Conservation (phyloP, 2,888 invertebrate genomes). For the Acanthococcus lagerstroemiae region DNA sequence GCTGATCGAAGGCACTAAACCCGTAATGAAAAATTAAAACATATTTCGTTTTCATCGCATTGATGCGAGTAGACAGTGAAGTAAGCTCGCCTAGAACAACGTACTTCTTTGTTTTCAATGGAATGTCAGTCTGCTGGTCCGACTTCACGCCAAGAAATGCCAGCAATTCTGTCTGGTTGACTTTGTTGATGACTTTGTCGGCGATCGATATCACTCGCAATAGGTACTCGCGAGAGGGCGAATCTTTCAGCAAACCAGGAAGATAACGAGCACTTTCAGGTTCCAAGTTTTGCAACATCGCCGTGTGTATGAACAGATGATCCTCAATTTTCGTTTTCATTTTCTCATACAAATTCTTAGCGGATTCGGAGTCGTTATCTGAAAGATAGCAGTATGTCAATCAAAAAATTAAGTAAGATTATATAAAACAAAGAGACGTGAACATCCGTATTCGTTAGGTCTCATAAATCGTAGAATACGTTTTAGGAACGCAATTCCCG, state of each 20-base stretch:
- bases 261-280: constrained; percentile 40
- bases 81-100: constrained; percentile 32
- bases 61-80: not conserved
- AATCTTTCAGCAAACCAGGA: constrained; percentile 33
- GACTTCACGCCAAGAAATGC: constrained; percentile 75
- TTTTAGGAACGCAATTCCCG: too few species aligned
- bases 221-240: constrained; percentile 9
- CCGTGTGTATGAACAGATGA: constrained; percentile 64
- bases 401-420: too few species aligned
- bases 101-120: constrained; percentile 71
- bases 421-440: too few species aligned
- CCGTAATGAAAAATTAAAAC: not conserved
- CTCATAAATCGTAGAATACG: too few species aligned
- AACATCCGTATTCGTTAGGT: too few species aligned
- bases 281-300: constrained; percentile 70
- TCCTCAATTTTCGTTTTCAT: constrained; percentile 59
- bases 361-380: constrained; percentile 52
- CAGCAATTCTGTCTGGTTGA: constrained; percentile 68
- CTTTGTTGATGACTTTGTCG: constrained; percentile 56
- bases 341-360: constrained; percentile 64
- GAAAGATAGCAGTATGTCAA: constrained; percentile 33
- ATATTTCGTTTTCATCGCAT: not conserved
- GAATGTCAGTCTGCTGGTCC: constrained; percentile 65
- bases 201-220: constrained; percentile 44
- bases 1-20: not conserved